Conservation (phyloP, 2,797 vertebrate species). For the Phrynocephalus guinanensis region DNA sequence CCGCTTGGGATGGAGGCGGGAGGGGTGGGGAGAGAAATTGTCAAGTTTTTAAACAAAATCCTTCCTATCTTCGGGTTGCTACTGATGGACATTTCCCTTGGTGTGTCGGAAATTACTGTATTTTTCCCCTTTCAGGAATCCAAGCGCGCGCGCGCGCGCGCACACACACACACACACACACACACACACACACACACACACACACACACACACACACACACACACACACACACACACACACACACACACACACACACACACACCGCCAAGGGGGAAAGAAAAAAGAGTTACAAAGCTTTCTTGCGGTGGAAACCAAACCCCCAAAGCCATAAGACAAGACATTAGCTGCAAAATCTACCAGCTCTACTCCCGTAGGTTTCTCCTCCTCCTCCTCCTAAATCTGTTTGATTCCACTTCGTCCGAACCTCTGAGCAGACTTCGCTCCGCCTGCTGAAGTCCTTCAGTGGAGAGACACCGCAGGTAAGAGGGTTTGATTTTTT, state of each 20-base stretch:
- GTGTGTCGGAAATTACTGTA: background rate
- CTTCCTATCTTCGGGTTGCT: background rate
- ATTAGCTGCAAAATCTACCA: slow-evolving; percentile 51
- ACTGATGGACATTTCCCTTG: background rate
- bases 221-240: too few species aligned
- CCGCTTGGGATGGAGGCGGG: background rate
- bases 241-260: background rate
- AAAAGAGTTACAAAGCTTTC: slow-evolving; percentile 36
- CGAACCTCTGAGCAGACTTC: slow-evolving; percentile 15
- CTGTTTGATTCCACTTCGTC: slow-evolving; percentile 46
- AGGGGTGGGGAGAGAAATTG: background rate
- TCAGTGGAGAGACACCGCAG: slow-evolving; percentile 68
- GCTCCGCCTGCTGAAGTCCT: slow-evolving; percentile 49
- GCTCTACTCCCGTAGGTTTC: slow-evolving; percentile 51
- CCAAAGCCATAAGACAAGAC: slow-evolving; percentile 21
- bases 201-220: background rate
- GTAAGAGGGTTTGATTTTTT: slow-evolving; percentile 74
- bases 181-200: background rate
- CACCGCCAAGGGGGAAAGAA: too few species aligned
- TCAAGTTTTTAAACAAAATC: background rate
- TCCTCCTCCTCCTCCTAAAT: slow-evolving; percentile 46
- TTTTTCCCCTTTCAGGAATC: slow-evolving; percentile 6
- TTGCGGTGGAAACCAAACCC: background rate
- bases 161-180: too few species aligned
- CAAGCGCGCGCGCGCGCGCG: background rate